phyloP scores from a whole-genome alignment of 2,113 vertebrate species.

The Acrocephalus arundinaceus region DNA sequence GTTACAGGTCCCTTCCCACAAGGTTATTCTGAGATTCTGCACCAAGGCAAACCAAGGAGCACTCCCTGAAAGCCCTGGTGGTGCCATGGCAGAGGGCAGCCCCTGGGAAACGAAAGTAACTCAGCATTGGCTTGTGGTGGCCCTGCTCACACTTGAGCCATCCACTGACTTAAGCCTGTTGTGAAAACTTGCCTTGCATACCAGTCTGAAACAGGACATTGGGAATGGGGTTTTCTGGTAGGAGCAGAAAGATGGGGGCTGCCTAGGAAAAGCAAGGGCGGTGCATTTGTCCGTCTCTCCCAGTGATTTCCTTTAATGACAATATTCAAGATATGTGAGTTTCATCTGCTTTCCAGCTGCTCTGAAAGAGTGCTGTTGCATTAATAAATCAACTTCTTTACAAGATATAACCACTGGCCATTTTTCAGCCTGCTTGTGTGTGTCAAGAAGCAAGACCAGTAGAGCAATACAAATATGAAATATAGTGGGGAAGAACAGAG shows the following conservation, averaged over 20 bases:
- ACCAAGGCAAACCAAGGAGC: not conserved
- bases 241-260: not conserved
- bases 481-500: slow-evolving; percentile 25
- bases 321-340: not conserved
- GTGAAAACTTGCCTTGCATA: not conserved
- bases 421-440: slow-evolving; percentile 46
- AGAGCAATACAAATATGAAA: slow-evolving; percentile 26
- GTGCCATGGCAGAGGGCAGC: not conserved
- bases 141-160: not conserved
- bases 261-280: not conserved
- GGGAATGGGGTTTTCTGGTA: not conserved
- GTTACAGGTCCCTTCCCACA: not conserved
- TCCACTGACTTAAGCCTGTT: not conserved
- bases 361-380: not conserved
- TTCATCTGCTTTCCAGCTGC: not conserved
- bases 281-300: not conserved
- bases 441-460: slow-evolving; percentile 41
- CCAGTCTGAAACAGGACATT: not conserved
- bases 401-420: not conserved
- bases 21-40: not conserved
- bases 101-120: not conserved
- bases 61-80: not conserved
- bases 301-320: not conserved
- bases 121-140: not conserved
- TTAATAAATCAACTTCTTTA: slow-evolving; percentile 47